Evolutionary conservation across 2,113 vertebrate species (phyloP).

Genomic region (Alosa alosa): DNA sequence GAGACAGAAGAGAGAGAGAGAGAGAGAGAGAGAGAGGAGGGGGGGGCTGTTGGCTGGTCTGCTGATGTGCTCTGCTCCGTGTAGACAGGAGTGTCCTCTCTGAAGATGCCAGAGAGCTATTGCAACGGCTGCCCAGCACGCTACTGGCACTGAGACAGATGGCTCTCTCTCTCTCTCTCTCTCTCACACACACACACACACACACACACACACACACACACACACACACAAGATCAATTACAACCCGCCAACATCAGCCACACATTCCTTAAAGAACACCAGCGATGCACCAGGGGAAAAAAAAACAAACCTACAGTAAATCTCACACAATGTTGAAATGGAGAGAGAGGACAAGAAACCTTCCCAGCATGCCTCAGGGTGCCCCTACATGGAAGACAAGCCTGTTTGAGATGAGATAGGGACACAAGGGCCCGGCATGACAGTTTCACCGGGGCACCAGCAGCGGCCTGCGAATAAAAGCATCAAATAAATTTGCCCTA

Average conservation of each 20-base stretch:
- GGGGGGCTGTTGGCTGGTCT: neutral
- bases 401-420: neutral
- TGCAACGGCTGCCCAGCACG: neutral
- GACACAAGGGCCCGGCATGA: neutral
- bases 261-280: neutral
- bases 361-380: neutral
- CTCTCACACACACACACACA: neutral
- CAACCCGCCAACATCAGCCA: neutral
- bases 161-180: neutral
- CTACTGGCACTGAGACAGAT: neutral
- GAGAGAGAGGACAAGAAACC: neutral
- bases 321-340: neutral
- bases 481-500: slow-evolving; percentile 1
- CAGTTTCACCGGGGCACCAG: neutral
- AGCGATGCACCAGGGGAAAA: neutral
- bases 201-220: neutral
- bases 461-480: neutral
- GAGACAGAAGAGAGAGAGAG: neutral
- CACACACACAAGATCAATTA: slow-evolving; percentile 1
- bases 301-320: slow-evolving; percentile 5
- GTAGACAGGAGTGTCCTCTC: neutral
- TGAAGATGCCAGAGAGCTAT: slow-evolving; percentile 10
- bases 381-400: neutral
- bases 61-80: slow-evolving; percentile 8
- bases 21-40: neutral